Evolutionary conservation across 2,113 vertebrate species (phyloP), one percentile per base, ranked within the genome.

Genomic region (Ranitomeya variabilis): DNA sequence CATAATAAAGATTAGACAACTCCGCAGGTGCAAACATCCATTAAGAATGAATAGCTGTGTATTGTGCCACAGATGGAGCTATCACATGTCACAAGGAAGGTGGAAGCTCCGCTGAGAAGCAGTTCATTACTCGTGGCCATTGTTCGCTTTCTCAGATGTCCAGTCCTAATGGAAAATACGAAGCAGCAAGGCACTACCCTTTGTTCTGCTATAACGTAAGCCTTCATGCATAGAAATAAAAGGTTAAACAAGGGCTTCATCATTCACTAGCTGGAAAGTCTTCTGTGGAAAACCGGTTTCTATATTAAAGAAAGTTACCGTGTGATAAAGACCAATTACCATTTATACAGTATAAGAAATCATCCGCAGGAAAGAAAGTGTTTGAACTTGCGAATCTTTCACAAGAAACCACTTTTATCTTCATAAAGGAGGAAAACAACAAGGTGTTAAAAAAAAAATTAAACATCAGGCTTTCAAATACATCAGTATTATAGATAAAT

Each of bases 41-140:
- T 80, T 80, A 60, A 80, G 55, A 59, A 80, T 80, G 51, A 80
- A 82, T 64, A 57, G 45, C 8, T 2, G 16, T 9, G 15, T 19
- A 82, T 45, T 45, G 31, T 82, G 59, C 16, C 16, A 45, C 59
- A 19, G 62, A 21, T 82, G 59, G 45, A 11, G 26, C 59, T 81
- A 82, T 64, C 80, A 11, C 79, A 45, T 82, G 59, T 62, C 80
- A 62, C 59, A 62, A 19, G 31, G 59, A 57, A 82, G 80, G 59
- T 82, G 59, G 26, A 45, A 2, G 57, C 26, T 9, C 52, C 4
- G 26, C 31, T 55, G 16, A 55, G 16, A 31, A 80, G 11, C 21
- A 6, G n/a, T 12, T 64, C 31, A 82, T 80, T 57, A 62, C 18
- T 15, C 23, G 31, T 21, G 16, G 80, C 26, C 31, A 82, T 62